phyloP scores from a whole-genome alignment of 2,113 vertebrate species.

The Sapayoa aenigma region DNA sequence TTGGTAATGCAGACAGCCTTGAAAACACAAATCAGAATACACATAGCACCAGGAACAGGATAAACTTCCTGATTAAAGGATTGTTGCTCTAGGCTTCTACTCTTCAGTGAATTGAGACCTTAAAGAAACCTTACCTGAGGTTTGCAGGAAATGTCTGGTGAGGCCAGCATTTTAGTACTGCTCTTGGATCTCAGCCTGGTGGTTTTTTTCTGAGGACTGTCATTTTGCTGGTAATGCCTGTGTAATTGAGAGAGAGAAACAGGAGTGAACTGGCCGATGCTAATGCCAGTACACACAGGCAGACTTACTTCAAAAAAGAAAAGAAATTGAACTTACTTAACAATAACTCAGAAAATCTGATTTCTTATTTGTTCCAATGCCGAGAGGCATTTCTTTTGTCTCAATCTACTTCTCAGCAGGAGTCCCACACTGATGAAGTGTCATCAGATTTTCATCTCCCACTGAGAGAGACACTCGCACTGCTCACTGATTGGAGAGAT shows the following conservation, averaged over 20 bases:
- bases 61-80: not conserved
- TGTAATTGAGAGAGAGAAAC: not conserved
- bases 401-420: conserved; percentile 75
- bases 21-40: not conserved
- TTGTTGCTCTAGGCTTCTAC: not conserved
- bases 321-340: not conserved
- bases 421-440: conserved; percentile 71
- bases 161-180: not conserved
- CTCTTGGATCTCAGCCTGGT: not conserved
- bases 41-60: not conserved
- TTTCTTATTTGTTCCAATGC: conserved; percentile 62
- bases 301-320: conserved; percentile 1
- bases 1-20: not conserved
- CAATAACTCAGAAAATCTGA: conserved; percentile 45
- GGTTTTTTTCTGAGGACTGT: not conserved
- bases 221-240: not conserved
- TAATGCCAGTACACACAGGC: not conserved
- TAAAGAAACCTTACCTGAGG: not conserved
- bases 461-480: conserved; percentile 56
- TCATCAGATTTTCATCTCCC: conserved; percentile 77
- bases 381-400: conserved; percentile 71
- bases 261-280: not conserved
- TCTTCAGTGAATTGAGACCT: not conserved
- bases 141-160: not conserved
- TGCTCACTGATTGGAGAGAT: conserved; percentile 54